These are phyloP conservation scores for Blastobasis lacticolella DNA, from an alignment of 2,888 invertebrate genomes.

Conservation along the genomic window DNA sequence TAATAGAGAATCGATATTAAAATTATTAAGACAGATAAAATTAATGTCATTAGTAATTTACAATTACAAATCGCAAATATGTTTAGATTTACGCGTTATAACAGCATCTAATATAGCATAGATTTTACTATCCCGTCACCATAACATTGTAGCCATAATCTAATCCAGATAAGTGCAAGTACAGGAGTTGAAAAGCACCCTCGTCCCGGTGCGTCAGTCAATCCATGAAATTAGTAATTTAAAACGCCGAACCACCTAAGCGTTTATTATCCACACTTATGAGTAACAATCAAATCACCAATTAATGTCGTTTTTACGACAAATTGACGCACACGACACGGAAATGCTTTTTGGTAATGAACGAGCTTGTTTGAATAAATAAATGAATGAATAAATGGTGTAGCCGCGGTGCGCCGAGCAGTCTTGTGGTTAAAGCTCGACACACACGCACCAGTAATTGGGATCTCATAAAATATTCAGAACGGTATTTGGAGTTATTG, in stretches of 20 bases:
- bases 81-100: too few relatives aligned
- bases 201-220: background rate
- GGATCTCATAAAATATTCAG: slow-evolving; percentile 23
- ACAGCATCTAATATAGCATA: too few relatives aligned
- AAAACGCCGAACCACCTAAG: background rate
- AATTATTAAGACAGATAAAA: too few relatives aligned
- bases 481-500: background rate
- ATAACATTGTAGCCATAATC: too few relatives aligned
- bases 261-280: slow-evolving; percentile 11
- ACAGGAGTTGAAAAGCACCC: too few relatives aligned
- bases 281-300: slow-evolving; percentile 27
- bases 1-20: too few relatives aligned
- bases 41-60: too few relatives aligned
- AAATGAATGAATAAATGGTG: background rate
- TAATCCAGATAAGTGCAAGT: too few relatives aligned
- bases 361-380: slow-evolving; percentile 37
- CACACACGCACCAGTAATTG: slow-evolving; percentile 25
- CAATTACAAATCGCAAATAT: too few relatives aligned
- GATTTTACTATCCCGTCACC: too few relatives aligned
- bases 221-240: background rate
- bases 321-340: slow-evolving; percentile 29
- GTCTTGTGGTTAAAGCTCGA: slow-evolving; percentile 21
- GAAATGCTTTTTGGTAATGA: slow-evolving; percentile 44
- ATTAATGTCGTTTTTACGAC: slow-evolving; percentile 21
- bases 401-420: background rate